Conservation (phyloP, 37 sponge, comb jelly and placozoan species). For the Halisarca cf. caerulea region DNA sequence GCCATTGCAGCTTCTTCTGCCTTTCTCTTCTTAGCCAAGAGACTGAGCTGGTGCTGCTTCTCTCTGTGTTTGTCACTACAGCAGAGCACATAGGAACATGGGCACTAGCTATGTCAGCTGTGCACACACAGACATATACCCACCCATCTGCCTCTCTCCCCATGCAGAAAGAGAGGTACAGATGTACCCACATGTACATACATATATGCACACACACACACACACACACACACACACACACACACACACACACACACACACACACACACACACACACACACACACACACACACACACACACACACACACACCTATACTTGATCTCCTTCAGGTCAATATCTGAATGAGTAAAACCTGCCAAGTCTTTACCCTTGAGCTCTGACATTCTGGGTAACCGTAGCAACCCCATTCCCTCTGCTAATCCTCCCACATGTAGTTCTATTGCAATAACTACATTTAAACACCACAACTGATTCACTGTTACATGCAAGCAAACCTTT, state of each 20-base stretch:
- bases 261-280: constrained; percentile 2
- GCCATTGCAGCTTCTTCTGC: neutral
- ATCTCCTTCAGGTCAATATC: constrained; percentile 33
- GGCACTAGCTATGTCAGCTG: neutral
- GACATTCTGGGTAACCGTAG: constrained; percentile 93
- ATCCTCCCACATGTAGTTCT: constrained; percentile 79
- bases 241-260: neutral
- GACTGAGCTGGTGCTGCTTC: constrained; percentile 41
- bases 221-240: neutral
- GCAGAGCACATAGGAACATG: neutral
- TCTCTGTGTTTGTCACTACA: constrained; percentile 66
- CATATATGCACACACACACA: neutral
- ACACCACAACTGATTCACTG: too few relatives aligned
- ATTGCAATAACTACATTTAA: constrained; percentile 7
- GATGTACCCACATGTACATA: neutral
- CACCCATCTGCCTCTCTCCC: neutral
- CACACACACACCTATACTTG: constrained; percentile 30
- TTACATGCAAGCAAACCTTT: constrained; percentile 68
- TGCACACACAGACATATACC: neutral
- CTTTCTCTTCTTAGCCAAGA: neutral
- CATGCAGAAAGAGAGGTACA: neutral
- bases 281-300: neutral
- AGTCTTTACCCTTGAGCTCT: constrained; percentile 65
- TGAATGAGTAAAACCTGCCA: neutral
- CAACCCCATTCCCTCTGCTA: constrained; percentile 80